phyloP scores from a whole-genome alignment of 2,888 invertebrate species.

The Tipula helvola region DNA sequence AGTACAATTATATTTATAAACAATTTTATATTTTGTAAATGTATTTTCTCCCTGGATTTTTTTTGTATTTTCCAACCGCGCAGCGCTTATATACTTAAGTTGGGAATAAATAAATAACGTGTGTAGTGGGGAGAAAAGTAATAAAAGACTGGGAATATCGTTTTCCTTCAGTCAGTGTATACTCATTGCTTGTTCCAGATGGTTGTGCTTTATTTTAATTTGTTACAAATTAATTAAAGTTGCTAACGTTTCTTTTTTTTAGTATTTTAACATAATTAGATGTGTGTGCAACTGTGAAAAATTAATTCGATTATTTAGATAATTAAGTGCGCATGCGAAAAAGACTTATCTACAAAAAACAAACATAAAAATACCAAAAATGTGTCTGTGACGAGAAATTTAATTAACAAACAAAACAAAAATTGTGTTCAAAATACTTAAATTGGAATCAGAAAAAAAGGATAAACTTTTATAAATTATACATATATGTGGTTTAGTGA shows the following conservation, averaged over 20 bases:
- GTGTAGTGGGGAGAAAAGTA: not conserved
- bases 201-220: not conserved
- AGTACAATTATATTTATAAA: not conserved
- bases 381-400: not conserved
- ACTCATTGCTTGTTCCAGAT: not conserved
- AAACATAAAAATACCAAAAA: not conserved
- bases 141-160: constrained; percentile 1
- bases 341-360: not conserved
- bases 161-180: not conserved
- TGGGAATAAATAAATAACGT: not conserved
- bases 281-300: not conserved
- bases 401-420: not conserved
- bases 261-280: not conserved
- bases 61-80: not conserved
- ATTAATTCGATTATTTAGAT: not conserved
- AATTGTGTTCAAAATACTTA: not conserved
- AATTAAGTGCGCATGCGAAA: not conserved
- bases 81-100: not conserved
- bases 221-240: not conserved
- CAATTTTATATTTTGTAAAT: not conserved
- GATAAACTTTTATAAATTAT: not conserved
- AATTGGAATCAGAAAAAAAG: not conserved
- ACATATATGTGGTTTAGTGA: not conserved
- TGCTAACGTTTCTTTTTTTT: not conserved
- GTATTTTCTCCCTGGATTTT: not conserved